Conservation (phyloP, 2,113 vertebrate genomes). For the Malaclemys terrapin region DNA sequence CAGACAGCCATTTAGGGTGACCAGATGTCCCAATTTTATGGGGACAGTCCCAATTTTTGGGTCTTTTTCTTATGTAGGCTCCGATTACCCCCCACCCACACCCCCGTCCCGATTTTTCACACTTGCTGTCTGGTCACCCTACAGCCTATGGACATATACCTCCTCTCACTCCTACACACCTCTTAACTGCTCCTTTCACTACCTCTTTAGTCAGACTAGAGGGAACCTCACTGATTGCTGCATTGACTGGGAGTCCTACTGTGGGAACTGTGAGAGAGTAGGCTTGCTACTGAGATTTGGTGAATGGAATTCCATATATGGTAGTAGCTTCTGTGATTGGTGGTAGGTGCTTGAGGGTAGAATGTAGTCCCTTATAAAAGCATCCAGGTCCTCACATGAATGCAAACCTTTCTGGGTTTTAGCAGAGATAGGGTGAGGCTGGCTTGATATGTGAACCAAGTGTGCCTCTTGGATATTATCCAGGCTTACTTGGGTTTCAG, state of each 20-base stretch:
- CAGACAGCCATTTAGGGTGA: accelerated
- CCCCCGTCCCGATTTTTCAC: too few species aligned
- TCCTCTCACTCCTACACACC: neutral
- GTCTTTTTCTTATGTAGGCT: too few species aligned
- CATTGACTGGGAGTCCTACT: neutral
- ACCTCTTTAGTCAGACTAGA: neutral
- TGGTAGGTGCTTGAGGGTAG: neutral
- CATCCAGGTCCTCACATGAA: slow-evolving; percentile 23
- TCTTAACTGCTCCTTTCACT: accelerated
- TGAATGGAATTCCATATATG: slow-evolving; percentile 52
- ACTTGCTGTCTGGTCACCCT: too few species aligned
- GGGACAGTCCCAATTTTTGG: too few species aligned
- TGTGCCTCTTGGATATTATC: slow-evolving; percentile 50
- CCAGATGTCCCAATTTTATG: too few species aligned
- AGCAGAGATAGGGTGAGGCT: neutral
- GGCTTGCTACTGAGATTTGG: accelerated
- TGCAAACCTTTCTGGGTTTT: slow-evolving; percentile 29
- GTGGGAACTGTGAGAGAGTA: neutral
- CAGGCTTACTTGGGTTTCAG: slow-evolving; percentile 70
- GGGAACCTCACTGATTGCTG: neutral
- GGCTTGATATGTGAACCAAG: slow-evolving; percentile 57
- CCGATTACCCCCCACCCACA: too few species aligned
- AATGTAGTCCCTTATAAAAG: slow-evolving; percentile 65
- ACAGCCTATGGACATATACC: neutral
- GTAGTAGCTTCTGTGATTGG: slow-evolving; percentile 39